Conservation (phyloP, 1,140 invertebrate species). For the Geopemphigus sp. region DNA sequence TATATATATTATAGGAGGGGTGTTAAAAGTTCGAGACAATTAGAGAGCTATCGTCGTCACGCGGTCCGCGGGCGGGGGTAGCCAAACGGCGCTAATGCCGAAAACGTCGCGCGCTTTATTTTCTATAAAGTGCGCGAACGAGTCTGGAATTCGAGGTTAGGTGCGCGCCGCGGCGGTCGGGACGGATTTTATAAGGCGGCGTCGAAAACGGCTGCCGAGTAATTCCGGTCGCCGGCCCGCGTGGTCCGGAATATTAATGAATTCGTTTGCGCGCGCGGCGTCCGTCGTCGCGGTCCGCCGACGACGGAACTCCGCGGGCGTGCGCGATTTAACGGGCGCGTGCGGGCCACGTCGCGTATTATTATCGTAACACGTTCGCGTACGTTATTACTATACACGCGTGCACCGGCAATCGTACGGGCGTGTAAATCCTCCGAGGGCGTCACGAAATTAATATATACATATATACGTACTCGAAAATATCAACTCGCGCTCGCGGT, state of each 20-base stretch:
- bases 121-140: neutral
- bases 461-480: neutral
- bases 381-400: neutral
- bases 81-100: no score
- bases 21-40: conserved; percentile 15
- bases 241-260: conserved; percentile 40
- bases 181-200: conserved; percentile 11
- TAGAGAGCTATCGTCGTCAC: conserved; percentile 4
- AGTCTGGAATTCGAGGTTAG: neutral
- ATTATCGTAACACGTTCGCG: neutral
- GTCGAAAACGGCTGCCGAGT: conserved; percentile 34
- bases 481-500: neutral
- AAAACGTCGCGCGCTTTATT: neutral
- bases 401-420: no score
- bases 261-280: neutral
- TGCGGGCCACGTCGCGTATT: no score
- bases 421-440: neutral
- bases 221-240: conserved; percentile 7
- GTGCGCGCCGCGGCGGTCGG: neutral
- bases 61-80: neutral
- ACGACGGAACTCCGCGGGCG: neutral
- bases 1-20: no score
- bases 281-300: neutral
- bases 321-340: no score
- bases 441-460: neutral